These are phyloP conservation scores for Brotula barbata DNA, from an alignment of 2,797 vertebrate genomes.

Conservation along the genomic window DNA sequence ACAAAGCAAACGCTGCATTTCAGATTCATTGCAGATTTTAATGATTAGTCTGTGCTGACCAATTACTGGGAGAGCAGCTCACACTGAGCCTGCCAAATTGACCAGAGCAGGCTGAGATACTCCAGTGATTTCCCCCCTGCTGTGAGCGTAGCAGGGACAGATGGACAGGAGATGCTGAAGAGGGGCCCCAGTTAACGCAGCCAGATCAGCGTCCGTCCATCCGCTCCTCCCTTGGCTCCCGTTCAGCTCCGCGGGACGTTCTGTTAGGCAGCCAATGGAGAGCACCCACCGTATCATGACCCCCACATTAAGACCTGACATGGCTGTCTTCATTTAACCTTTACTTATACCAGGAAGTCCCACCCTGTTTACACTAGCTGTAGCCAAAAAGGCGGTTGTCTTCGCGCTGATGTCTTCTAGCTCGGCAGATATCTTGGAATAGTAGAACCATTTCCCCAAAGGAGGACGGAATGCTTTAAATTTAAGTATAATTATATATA, in stretches of 20 bases:
- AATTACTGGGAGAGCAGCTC: conserved; percentile 50
- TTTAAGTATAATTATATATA: conserved; percentile 12
- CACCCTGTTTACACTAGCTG: conserved; percentile 28
- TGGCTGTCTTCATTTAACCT: conserved; percentile 76
- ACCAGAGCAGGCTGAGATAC: conserved; percentile 64
- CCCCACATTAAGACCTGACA: conserved; percentile 64
- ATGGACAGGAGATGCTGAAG: conserved; percentile 74
- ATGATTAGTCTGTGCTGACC: conserved; percentile 42
- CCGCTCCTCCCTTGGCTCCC: conserved; percentile 63
- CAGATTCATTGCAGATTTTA: conserved; percentile 30
- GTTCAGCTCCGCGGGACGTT: conserved; percentile 66
- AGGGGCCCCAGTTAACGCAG: conserved; percentile 66
- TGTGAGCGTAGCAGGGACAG: conserved; percentile 64
- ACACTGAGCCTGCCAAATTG: conserved; percentile 58
- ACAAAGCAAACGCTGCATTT: conserved; percentile 23
- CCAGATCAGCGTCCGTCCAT: conserved; percentile 69
- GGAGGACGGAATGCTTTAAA: conserved; percentile 10
- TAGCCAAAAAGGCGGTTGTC: conserved; percentile 47
- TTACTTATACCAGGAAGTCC: conserved; percentile 62
- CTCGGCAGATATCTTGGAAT: conserved; percentile 34
- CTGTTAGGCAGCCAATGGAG: conserved; percentile 62
- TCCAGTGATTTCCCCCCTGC: conserved; percentile 54
- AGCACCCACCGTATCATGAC: conserved; percentile 54
- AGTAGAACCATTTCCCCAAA: conserved; percentile 21
- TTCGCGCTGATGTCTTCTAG: conserved; percentile 26